A percentile compares a stretch with the other conserved stretches of the same genome.
phyloP scores from a whole-genome alignment of 2,888 invertebrate species.

The Syrista parreyssii region DNA sequence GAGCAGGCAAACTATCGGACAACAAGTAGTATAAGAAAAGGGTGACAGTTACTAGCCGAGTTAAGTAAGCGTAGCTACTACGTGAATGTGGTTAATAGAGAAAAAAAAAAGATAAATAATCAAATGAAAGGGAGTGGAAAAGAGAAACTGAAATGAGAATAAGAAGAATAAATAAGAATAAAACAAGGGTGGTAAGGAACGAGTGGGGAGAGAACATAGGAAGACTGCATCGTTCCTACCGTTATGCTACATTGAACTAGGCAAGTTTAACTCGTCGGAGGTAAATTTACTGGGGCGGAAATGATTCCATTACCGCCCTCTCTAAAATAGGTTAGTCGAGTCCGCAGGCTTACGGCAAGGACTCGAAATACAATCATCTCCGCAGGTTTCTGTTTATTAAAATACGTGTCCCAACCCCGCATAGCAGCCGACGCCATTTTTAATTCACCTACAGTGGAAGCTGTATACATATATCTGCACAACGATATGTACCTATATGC shows the following conservation, averaged over 20 bases:
- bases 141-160: neutral
- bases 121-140: neutral
- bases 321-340: constrained; percentile 1
- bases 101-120: neutral
- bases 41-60: neutral
- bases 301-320: constrained; percentile 31
- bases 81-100: neutral
- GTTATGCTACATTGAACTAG: constrained; percentile 34
- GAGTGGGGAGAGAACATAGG: neutral
- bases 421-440: neutral
- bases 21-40: neutral
- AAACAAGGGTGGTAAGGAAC: neutral
- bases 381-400: neutral
- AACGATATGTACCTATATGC: neutral
- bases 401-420: neutral
- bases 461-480: neutral
- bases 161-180: neutral
- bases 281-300: constrained; percentile 33
- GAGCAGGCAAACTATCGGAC: neutral
- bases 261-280: constrained; percentile 27
- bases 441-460: neutral
- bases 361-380: neutral
- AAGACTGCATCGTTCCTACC: constrained; percentile 18
- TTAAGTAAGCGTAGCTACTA: neutral
- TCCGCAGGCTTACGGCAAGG: neutral